Conservation (phyloP, 2,113 vertebrate genomes). For the Nicator chloris region DNA sequence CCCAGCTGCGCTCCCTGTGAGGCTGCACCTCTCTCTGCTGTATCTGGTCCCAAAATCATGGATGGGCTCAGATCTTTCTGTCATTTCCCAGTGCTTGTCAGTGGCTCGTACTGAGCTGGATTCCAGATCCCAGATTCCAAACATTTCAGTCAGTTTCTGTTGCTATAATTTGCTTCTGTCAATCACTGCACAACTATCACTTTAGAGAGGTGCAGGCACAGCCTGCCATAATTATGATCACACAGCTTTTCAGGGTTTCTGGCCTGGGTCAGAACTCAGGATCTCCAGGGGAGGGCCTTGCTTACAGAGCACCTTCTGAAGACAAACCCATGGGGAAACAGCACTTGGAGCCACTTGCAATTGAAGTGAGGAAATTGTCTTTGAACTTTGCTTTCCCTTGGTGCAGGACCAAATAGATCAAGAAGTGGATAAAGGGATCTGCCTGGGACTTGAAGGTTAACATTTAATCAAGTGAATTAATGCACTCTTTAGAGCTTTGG, state of each 20-base stretch:
- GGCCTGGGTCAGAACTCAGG: background rate
- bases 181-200: accelerated
- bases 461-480: background rate
- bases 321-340: background rate
- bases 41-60: background rate
- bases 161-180: background rate
- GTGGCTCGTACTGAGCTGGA: background rate
- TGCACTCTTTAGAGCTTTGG: background rate
- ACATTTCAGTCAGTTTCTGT: background rate
- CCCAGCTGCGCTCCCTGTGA: background rate
- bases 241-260: background rate
- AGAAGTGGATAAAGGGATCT: background rate
- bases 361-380: background rate
- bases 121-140: background rate
- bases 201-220: background rate
- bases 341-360: background rate
- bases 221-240: background rate
- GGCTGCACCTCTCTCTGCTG: background rate
- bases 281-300: accelerated
- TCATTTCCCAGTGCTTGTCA: accelerated
- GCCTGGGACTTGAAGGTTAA: background rate
- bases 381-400: background rate
- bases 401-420: background rate
- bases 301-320: background rate
- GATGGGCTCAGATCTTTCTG: background rate